A percentile compares a stretch with the other conserved stretches of the same genome.
Conservation (phyloP, 1,140 invertebrate genomes). For the Aradophagus sp. region DNA sequence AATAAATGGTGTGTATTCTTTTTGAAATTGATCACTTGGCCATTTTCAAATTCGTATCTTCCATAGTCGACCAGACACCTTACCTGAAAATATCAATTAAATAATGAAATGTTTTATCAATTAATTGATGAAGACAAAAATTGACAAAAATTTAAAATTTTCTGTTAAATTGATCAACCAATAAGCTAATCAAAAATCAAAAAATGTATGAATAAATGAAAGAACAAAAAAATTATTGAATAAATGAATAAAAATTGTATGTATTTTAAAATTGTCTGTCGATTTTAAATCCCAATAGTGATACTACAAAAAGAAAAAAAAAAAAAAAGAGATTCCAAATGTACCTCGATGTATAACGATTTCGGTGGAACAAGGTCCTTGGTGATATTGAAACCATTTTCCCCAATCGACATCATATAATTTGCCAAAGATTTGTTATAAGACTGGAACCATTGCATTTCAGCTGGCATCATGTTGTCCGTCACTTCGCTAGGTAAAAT, state of each 20-base stretch:
- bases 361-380: slow-evolving; percentile 94
- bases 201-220: too few species aligned
- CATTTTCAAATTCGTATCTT: slow-evolving; percentile 94
- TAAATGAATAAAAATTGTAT: too few species aligned
- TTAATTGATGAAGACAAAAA: too few species aligned
- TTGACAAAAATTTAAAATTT: too few species aligned
- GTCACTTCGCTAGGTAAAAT: slow-evolving; percentile 90
- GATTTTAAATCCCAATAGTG: too few species aligned
- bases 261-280: too few species aligned
- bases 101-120: too few species aligned
- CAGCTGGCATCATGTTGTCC: slow-evolving; percentile 85
- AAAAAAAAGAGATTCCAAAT: background rate
- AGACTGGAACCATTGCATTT: slow-evolving; percentile 89
- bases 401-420: slow-evolving; percentile 92
- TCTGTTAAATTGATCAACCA: too few species aligned
- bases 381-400: slow-evolving; percentile 90
- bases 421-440: slow-evolving; percentile 91
- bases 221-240: too few species aligned
- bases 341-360: slow-evolving; percentile 89
- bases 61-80: slow-evolving; percentile 93
- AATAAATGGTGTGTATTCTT: slow-evolving; percentile 95
- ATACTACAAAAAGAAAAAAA: background rate
- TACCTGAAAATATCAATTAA: slow-evolving; percentile 82
- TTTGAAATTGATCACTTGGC: slow-evolving; percentile 89
- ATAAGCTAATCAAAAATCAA: too few species aligned